Evolutionary conservation across 64 coral and sea anemone species (phyloP), one percentile per base, ranked within the genome.

Genomic region (Hydrozoanthus tunicans): DNA sequence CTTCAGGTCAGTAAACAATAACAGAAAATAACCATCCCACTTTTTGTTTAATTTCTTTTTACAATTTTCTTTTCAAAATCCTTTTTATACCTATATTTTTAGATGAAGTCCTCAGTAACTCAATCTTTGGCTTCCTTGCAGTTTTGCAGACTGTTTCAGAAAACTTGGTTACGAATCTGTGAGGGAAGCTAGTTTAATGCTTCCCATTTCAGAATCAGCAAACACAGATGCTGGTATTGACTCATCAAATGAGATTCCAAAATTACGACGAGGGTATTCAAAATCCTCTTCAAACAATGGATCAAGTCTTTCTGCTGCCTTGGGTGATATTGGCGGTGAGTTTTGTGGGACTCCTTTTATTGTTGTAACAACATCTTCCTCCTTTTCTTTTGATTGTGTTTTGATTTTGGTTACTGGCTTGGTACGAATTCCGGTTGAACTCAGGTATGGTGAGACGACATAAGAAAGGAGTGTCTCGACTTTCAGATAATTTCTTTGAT

Each of bases 401-500:
- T 59, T 88, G 68, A 88, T 24, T 79, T 81, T 77, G 25, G 79
- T 82, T 27, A 24, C 89, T 26, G 95, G 95, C 67, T 96, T 96
- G 6, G 76, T 73, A 26, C 92, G 77, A 7, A 96, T 80, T 32
- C 95, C 95, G n/a, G 90, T 91, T 54, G 95, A 96, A 66, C 95
- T 96, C 53, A 96, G 69, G 68, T 89, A 96, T 23, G 95, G 95
- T 53, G 89, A 80, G 51, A 96, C 95, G 14, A 94, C 92, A 90
- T 89, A 96, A 8, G 95, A 96, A 20, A 96, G 73, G 6, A 96
- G 77, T 4, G 83, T 93, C 82, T 96, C 95, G 4, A 96, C 92
- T 77, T 90, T 94, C 26, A 79, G 73, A 79, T 96, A 89, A 78
- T 96, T 96, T 61, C 75, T 89, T 26, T 26, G 90, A 55, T 68